These are phyloP conservation scores for Aphodius sticticus DNA, from an alignment of 2,888 invertebrate genomes.

Conservation along the genomic window DNA sequence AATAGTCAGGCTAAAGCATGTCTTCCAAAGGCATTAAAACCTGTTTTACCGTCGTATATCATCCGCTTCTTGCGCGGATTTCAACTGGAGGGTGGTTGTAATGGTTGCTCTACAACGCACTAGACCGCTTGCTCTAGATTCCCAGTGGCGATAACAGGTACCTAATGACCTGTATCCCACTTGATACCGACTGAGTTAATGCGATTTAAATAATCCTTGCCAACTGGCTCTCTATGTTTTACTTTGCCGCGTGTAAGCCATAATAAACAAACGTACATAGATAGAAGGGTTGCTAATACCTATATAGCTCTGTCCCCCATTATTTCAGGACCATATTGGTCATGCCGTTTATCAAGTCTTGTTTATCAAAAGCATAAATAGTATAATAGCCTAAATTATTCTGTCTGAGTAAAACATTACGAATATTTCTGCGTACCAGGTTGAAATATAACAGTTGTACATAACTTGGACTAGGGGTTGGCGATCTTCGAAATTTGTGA, in stretches of 20 bases:
- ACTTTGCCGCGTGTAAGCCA: neutral
- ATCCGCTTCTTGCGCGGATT: neutral
- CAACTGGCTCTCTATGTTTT: neutral
- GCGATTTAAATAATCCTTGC: conserved; percentile 4
- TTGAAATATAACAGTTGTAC: too few relatives aligned
- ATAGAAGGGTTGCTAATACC: neutral
- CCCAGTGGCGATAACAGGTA: neutral
- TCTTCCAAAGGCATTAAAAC: neutral
- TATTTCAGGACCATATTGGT: neutral
- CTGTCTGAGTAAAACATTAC: too few relatives aligned
- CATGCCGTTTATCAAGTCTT: neutral
- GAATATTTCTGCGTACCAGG: too few relatives aligned
- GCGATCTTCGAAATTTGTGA: too few relatives aligned
- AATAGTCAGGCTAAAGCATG: neutral
- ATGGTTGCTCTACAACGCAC: conserved; percentile 4
- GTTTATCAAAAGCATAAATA: too few relatives aligned
- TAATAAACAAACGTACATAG: neutral
- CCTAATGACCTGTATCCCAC: neutral
- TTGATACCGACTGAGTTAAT: conserved; percentile 4
- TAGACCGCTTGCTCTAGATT: neutral
- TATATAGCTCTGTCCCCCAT: neutral
- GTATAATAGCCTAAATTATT: too few relatives aligned
- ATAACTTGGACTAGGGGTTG: too few relatives aligned
- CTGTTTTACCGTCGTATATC: neutral
- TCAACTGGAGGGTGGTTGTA: neutral